Evolutionary conservation across 2,888 invertebrate species (phyloP).

Genomic region (Abrostola tripartita): DNA sequence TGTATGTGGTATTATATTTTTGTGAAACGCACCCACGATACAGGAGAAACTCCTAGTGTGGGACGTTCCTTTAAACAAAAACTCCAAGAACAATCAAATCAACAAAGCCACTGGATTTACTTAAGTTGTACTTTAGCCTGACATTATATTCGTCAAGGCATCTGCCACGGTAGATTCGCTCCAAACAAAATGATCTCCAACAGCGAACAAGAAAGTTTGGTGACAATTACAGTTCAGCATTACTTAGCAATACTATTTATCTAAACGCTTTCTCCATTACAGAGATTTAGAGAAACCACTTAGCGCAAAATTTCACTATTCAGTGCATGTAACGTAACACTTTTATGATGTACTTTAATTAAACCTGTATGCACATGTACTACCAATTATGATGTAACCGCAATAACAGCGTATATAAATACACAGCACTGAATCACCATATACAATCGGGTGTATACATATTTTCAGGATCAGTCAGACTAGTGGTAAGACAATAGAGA

Average conservation of each 20-base stretch:
- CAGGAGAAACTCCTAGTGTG: no score
- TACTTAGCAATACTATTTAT: constrained; percentile 51
- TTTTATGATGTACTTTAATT: constrained; percentile 26
- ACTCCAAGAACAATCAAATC: no score
- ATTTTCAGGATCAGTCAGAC: constrained; percentile 20
- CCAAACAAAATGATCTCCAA: constrained; percentile 8
- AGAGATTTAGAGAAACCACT: constrained; percentile 50
- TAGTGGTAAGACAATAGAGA: not conserved
- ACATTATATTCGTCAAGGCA: constrained; percentile 13
- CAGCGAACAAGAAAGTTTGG: constrained; percentile 51
- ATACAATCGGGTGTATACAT: constrained; percentile 12
- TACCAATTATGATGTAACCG: constrained; percentile 38
- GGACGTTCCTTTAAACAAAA: no score
- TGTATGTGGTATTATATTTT: no score
- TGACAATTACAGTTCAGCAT: constrained; percentile 60
- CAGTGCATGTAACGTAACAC: constrained; percentile 16
- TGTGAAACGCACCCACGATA: no score
- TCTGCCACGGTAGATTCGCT: constrained; percentile 5
- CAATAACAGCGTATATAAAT: constrained; percentile 19
- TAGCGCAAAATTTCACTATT: constrained; percentile 35
- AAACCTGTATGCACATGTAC: constrained; percentile 11
- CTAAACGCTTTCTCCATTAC: constrained; percentile 55
- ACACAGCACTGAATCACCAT: constrained; percentile 26
- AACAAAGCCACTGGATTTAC: no score
- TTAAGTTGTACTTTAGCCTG: not conserved